Conservation (phyloP, 1,140 invertebrate genomes). For the Grapholita molesta region DNA sequence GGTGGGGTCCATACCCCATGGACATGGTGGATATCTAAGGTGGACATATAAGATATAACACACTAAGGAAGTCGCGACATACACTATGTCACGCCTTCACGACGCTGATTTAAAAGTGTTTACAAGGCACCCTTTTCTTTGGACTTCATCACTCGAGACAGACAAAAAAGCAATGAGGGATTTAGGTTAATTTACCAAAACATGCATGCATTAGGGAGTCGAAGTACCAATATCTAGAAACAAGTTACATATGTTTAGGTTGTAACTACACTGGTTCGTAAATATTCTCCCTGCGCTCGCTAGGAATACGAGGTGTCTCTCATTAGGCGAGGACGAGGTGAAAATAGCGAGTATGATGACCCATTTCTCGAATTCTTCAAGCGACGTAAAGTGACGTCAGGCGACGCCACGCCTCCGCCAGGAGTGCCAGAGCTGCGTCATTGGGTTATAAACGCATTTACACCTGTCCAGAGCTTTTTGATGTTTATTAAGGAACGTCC, state of each 20-base stretch:
- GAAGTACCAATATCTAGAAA: too few relatives aligned
- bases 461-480: not conserved
- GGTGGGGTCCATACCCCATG: too few relatives aligned
- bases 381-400: conserved; percentile 1
- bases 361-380: not conserved
- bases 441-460: not conserved
- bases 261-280: not conserved
- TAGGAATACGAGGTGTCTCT: not conserved
- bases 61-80: too few relatives aligned
- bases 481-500: not conserved
- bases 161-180: too few relatives aligned
- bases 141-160: too few relatives aligned
- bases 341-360: not conserved
- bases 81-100: too few relatives aligned
- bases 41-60: too few relatives aligned
- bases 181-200: too few relatives aligned
- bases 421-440: not conserved
- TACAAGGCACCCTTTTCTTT: too few relatives aligned
- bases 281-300: not conserved
- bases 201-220: too few relatives aligned
- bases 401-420: not conserved
- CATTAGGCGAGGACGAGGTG: not conserved
- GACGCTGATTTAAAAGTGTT: too few relatives aligned
- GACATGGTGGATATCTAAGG: too few relatives aligned
- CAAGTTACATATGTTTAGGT: not conserved